Conservation (phyloP, 2,888 invertebrate species). For the Philereme vetulata region DNA sequence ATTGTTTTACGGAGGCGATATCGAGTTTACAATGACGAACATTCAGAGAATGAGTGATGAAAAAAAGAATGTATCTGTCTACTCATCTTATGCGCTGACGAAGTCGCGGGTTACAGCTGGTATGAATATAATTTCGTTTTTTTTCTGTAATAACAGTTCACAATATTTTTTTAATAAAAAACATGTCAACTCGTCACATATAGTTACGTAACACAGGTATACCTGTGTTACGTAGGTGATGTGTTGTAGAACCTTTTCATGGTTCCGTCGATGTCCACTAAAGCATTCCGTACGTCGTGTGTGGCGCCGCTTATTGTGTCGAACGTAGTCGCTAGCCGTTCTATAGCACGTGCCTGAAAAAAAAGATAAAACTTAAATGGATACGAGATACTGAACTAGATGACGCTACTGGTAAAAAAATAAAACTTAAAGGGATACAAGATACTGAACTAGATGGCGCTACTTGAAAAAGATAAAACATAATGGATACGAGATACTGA, state of each 20-base stretch:
- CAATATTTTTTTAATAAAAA: not conserved
- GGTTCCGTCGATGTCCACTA: slow-evolving; percentile 69
- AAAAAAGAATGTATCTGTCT: too few relatives aligned
- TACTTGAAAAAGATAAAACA: too few relatives aligned
- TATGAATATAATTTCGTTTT: too few relatives aligned
- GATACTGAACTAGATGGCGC: not conserved
- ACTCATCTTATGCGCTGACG: too few relatives aligned
- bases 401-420: too few relatives aligned
- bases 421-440: not conserved
- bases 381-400: too few relatives aligned
- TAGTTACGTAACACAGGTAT: slow-evolving; percentile 2
- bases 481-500: too few relatives aligned
- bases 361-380: not conserved
- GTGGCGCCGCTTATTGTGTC: slow-evolving; percentile 61
- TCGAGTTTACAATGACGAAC: too few relatives aligned
- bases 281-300: slow-evolving; percentile 65
- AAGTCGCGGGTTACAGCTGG: too few relatives aligned
- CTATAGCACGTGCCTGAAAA: slow-evolving; percentile 67
- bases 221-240: slow-evolving; percentile 65
- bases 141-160: too few relatives aligned
- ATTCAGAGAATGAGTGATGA: too few relatives aligned
- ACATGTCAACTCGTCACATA: slow-evolving; percentile 37
- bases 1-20: too few relatives aligned
- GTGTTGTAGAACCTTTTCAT: slow-evolving; percentile 70
- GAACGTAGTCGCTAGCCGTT: slow-evolving; percentile 66